Conservation (phyloP, 2,113 vertebrate species). For the Vanacampus margaritifer region DNA sequence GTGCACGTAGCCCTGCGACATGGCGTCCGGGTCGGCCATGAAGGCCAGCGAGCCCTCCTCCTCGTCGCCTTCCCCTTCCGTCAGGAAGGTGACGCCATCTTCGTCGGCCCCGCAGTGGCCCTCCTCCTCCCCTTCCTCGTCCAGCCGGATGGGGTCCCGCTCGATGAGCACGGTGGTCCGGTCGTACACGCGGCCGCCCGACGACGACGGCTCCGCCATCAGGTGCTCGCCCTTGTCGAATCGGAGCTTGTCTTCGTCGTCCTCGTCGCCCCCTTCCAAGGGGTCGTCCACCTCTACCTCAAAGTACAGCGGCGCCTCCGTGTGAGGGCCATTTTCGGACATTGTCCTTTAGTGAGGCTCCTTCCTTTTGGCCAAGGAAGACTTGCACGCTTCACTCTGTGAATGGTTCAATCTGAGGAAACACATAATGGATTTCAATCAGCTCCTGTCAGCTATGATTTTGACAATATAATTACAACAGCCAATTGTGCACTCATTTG, state of each 20-base stretch:
- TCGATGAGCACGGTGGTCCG: slow-evolving; percentile 97
- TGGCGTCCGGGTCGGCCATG: slow-evolving; percentile 88
- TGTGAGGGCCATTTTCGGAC: slow-evolving; percentile 90
- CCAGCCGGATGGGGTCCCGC: slow-evolving; percentile 87
- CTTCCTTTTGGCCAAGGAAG: slow-evolving; percentile 56
- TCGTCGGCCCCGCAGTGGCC: slow-evolving; percentile 82
- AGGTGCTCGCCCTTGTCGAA: slow-evolving; percentile 79
- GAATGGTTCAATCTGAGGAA: slow-evolving; percentile 21
- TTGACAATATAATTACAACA: not conserved
- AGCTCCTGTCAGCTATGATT: not conserved
- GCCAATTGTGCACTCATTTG: no score
- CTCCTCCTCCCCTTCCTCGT: slow-evolving; percentile 81
- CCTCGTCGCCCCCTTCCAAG: slow-evolving; percentile 72
- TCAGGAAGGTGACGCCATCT: slow-evolving; percentile 83
- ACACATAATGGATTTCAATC: not conserved
- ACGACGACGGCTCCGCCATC: slow-evolving; percentile 80
- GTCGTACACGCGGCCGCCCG: slow-evolving; percentile 87
- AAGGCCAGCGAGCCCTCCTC: slow-evolving; percentile 85
- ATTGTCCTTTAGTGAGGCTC: slow-evolving; percentile 76
- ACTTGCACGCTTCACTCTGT: slow-evolving; percentile 31
- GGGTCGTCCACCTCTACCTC: slow-evolving; percentile 81
- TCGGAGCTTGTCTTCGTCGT: slow-evolving; percentile 79
- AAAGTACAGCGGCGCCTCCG: slow-evolving; percentile 78
- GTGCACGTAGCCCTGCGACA: slow-evolving; percentile 97
- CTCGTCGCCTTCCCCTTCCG: slow-evolving; percentile 86